These are phyloP conservation scores for Prorops nasuta DNA, from an alignment of 1,140 invertebrate genomes.

Conservation along the genomic window DNA sequence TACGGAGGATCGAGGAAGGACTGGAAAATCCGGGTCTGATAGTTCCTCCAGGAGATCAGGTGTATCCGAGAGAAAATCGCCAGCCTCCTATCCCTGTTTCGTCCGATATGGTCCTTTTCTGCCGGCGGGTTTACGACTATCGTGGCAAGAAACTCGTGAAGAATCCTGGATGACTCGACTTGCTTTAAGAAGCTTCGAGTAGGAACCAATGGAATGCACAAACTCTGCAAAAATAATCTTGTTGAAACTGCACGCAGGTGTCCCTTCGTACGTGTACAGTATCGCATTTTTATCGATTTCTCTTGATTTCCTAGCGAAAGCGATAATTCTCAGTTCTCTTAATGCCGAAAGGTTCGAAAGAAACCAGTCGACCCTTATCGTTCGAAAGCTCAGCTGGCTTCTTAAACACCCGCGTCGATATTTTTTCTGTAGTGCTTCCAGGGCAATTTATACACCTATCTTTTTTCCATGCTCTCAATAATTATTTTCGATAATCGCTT, in stretches of 20 bases:
- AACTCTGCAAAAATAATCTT: constrained; percentile 22
- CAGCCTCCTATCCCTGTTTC: constrained; percentile 72
- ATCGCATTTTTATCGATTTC: constrained; percentile 18
- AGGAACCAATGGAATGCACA: constrained; percentile 37
- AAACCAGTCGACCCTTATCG: no score
- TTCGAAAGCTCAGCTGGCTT: no score
- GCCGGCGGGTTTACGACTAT: constrained; percentile 92
- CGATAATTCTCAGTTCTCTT: no score
- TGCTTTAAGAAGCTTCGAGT: constrained; percentile 36
- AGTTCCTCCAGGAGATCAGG: constrained; percentile 60
- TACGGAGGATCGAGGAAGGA: constrained; percentile 63
- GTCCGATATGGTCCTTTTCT: constrained; percentile 90
- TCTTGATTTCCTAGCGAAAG: constrained; percentile 16
- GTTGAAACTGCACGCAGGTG: constrained; percentile 43
- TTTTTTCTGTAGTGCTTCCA: no score
- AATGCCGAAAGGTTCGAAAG: no score
- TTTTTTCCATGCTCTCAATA: no score
- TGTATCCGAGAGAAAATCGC: constrained; percentile 56
- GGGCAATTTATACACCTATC: no score
- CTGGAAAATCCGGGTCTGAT: constrained; percentile 60
- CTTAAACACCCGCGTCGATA: no score
- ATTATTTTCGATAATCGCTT: no score
- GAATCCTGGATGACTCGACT: constrained; percentile 63
- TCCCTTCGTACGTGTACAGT: constrained; percentile 26
- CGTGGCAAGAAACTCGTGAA: constrained; percentile 77